A percentile compares a stretch with the other conserved stretches of the same genome.
Conservation (phyloP, 2,113 vertebrate species). For the Petromus typicus region DNA sequence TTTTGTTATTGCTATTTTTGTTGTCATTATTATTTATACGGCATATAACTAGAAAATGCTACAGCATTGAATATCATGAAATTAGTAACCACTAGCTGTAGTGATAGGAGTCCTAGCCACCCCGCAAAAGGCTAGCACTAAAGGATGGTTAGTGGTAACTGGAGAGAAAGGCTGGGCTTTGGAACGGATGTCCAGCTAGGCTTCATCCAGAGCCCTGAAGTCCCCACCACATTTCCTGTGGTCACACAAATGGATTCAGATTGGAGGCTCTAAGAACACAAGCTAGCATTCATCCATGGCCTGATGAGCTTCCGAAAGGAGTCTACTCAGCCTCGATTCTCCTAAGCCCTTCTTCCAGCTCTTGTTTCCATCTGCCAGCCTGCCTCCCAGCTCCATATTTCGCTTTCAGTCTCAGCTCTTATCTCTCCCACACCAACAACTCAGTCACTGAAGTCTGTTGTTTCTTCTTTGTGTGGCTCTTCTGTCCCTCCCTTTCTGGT, state of each 20-base stretch:
- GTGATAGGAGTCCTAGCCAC: background rate
- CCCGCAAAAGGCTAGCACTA: too few relatives aligned
- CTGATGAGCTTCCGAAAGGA: background rate
- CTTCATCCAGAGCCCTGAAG: background rate
- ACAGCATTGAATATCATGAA: background rate
- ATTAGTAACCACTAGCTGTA: background rate
- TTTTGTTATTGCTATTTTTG: background rate
- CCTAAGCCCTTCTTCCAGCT: accelerated
- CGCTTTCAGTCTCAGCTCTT: background rate
- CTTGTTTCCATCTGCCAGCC: background rate
- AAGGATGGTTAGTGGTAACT: background rate
- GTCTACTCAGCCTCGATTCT: background rate
- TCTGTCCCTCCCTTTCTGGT: background rate
- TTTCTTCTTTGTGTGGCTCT: background rate
- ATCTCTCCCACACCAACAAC: background rate
- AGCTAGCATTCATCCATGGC: too few relatives aligned
- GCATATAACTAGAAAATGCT: background rate
- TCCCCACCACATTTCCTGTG: background rate
- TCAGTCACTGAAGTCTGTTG: background rate
- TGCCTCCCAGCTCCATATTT: background rate
- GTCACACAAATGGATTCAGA: background rate
- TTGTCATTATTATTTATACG: background rate
- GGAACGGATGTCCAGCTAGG: background rate
- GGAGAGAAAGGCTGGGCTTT: background rate
- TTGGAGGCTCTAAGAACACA: background rate